Conservation (phyloP, 2,113 vertebrate species). For the Phalacrocorax pelagicus region DNA sequence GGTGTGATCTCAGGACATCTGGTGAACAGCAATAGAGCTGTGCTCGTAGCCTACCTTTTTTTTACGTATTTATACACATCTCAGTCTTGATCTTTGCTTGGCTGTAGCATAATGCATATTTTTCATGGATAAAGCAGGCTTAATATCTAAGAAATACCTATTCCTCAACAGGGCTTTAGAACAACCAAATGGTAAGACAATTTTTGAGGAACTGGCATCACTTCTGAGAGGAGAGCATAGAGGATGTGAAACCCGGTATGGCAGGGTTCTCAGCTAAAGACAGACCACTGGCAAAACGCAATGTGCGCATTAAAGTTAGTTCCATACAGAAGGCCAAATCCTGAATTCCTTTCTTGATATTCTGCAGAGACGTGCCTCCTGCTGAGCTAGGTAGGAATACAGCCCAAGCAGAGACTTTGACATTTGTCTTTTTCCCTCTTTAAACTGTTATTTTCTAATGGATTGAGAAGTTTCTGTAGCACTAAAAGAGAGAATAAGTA, state of each 20-base stretch:
- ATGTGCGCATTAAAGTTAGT: not conserved
- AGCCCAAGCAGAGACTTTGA: not conserved
- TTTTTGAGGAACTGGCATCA: not conserved
- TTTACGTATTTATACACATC: not conserved
- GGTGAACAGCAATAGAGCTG: not conserved
- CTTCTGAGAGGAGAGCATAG: not conserved
- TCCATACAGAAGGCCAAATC: not conserved
- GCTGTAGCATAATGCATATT: not conserved
- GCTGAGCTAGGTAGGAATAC: not conserved
- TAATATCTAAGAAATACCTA: not conserved
- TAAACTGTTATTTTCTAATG: not conserved
- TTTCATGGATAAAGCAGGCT: not conserved
- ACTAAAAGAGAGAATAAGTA: not conserved
- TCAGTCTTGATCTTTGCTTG: not conserved
- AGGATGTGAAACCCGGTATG: not conserved
- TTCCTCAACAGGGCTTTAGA: not conserved
- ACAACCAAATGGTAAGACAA: not conserved
- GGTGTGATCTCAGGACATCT: slow-evolving; percentile 31
- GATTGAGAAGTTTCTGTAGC: not conserved
- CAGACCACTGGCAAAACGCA: not conserved
- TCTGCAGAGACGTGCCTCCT: not conserved
- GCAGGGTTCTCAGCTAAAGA: not conserved
- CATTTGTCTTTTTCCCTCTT: not conserved
- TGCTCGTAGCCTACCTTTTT: not conserved
- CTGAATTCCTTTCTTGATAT: not conserved